These are phyloP conservation scores for Hydrolagus affinis DNA, from an alignment of 2,113 vertebrate species.

Conservation along the genomic window DNA sequence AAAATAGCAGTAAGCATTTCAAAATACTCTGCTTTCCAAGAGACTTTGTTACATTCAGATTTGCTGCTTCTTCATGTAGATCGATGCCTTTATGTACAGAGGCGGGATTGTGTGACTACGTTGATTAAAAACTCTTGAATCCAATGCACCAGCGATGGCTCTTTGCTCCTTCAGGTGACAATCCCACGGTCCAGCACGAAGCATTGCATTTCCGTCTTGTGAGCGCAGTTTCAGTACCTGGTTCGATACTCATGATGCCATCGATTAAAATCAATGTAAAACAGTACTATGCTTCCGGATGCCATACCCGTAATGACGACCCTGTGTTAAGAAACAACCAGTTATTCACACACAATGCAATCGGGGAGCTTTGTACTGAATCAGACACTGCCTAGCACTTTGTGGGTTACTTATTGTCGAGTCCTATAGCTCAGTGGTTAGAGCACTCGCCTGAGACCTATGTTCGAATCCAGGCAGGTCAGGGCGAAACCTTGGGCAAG, in stretches of 20 bases:
- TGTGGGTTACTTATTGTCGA: no score
- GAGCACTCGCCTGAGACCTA: no score
- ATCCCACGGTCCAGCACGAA: conserved; percentile 33
- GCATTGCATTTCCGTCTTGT: neutral
- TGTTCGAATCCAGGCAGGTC: no score
- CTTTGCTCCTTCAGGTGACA: conserved; percentile 14
- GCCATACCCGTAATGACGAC: conserved; percentile 96
- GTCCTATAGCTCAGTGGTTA: no score
- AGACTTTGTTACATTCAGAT: conserved; percentile 76
- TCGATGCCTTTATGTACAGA: conserved; percentile 40
- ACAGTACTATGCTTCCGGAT: conserved; percentile 93
- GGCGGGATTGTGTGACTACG: conserved; percentile 36
- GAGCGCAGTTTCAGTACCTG: conserved; percentile 68
- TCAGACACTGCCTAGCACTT: neutral
- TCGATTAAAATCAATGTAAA: conserved; percentile 96
- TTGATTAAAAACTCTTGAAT: conserved; percentile 22
- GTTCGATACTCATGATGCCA: conserved; percentile 98
- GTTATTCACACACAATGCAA: conserved; percentile 28
- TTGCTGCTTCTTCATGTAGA: conserved; percentile 46
- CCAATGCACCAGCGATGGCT: conserved; percentile 11
- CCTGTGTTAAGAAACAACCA: conserved; percentile 48
- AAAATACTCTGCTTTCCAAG: conserved; percentile 83
- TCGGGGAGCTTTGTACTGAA: neutral
- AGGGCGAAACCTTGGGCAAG: no score
- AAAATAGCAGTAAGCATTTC: conserved; percentile 95